Conservation (phyloP, 2,113 vertebrate species). For the Opisthocomus hoazin region DNA sequence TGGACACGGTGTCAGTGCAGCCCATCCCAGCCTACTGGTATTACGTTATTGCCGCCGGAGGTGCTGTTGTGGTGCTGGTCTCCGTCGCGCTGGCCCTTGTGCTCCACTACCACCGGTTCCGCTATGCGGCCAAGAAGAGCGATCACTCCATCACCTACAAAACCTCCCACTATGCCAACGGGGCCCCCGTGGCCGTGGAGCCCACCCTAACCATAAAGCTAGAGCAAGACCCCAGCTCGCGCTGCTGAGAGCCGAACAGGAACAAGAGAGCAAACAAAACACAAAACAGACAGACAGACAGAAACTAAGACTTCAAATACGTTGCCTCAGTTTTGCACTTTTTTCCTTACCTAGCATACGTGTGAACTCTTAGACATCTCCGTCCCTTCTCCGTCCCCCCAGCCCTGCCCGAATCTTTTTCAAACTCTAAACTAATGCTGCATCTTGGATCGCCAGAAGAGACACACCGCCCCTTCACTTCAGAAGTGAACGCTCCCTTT, state of each 20-base stretch:
- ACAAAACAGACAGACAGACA: slow-evolving; percentile 65
- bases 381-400: neutral
- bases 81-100: slow-evolving; percentile 86
- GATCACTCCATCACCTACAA: slow-evolving; percentile 98
- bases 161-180: slow-evolving; percentile 87
- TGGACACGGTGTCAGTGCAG: slow-evolving; percentile 96
- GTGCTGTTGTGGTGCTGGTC: slow-evolving; percentile 92
- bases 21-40: slow-evolving; percentile 96
- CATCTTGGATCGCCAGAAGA: slow-evolving; percentile 76
- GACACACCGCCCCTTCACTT: slow-evolving; percentile 59
- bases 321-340: slow-evolving; percentile 85
- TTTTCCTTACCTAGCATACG: slow-evolving; percentile 74
- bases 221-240: slow-evolving; percentile 85
- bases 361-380: slow-evolving; percentile 74
- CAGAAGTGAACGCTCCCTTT: slow-evolving; percentile 61
- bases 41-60: slow-evolving; percentile 96
- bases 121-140: slow-evolving; percentile 95
- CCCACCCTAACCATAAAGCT: slow-evolving; percentile 93
- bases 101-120: slow-evolving; percentile 96
- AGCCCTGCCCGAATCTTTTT: slow-evolving; percentile 18
- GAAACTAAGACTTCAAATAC: slow-evolving; percentile 74
- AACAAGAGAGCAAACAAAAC: slow-evolving; percentile 64
- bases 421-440: slow-evolving; percentile 76
- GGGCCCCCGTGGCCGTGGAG: slow-evolving; percentile 83
- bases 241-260: slow-evolving; percentile 82